phyloP scores from a whole-genome alignment of 1,140 invertebrate genomes.

The Drosophila sproati region DNA sequence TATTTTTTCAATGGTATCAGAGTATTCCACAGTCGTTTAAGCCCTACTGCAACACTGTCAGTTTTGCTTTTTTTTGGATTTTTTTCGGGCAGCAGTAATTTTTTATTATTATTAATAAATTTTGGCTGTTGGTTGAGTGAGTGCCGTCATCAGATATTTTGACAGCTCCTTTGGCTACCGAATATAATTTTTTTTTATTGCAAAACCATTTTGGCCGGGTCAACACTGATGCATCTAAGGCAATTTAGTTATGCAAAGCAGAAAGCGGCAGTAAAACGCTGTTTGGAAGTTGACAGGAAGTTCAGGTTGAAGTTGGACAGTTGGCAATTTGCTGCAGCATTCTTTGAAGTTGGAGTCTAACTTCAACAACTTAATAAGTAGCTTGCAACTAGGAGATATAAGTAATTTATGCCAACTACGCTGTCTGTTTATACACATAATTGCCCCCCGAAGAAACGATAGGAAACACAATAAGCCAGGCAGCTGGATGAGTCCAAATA shows the following conservation, averaged over 20 bases:
- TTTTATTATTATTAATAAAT: constrained; percentile 53
- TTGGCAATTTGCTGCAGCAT: constrained; percentile 46
- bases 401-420: constrained; percentile 57
- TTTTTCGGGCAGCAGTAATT: constrained; percentile 46
- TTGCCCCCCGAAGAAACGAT: constrained; percentile 31
- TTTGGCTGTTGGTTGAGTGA: constrained; percentile 13
- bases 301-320: constrained; percentile 8
- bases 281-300: constrained; percentile 13
- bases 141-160: constrained; percentile 44
- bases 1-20: no score
- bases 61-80: constrained; percentile 5
- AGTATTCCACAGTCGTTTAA: no score
- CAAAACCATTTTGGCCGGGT: constrained; percentile 1
- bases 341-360: constrained; percentile 60
- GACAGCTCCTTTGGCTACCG: constrained; percentile 58
- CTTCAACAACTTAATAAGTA: constrained; percentile 73
- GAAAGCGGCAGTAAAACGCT: constrained; percentile 30
- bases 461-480: constrained; percentile 35
- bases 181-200: constrained; percentile 33
- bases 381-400: constrained; percentile 44
- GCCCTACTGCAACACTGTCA: no score
- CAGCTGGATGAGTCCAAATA: constrained; percentile 21
- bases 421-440: constrained; percentile 58
- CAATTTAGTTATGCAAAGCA: constrained; percentile 49
- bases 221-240: constrained; percentile 11